phyloP scores from a whole-genome alignment of 2,888 invertebrate genomes.

The Tetramorium bicarinatum region DNA sequence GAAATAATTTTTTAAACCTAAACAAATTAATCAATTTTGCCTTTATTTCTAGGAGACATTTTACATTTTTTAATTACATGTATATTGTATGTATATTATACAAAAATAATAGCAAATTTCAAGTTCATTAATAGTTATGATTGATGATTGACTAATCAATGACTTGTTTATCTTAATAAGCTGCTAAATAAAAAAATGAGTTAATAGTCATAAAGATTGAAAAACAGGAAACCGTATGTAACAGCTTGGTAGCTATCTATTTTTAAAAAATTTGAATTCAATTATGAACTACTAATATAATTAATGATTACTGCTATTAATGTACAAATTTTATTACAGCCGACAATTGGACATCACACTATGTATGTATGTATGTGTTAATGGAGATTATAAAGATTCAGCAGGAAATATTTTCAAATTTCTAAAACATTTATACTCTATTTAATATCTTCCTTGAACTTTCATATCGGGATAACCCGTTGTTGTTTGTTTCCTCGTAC shows the following conservation, averaged over 20 bases:
- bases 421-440: neutral
- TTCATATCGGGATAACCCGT: neutral
- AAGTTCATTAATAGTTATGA: neutral
- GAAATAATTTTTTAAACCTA: neutral
- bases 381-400: neutral
- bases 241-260: neutral
- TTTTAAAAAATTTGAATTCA: neutral
- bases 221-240: neutral
- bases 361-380: neutral
- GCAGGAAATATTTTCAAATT: neutral
- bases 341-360: neutral
- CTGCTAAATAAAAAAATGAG: neutral
- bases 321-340: neutral
- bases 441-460: constrained; percentile 15
- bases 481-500: neutral
- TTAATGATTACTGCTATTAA: neutral
- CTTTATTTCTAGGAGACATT: neutral
- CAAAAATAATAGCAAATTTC: neutral
- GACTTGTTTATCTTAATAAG: neutral
- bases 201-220: neutral
- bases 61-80: constrained; percentile 2
- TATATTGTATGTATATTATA: neutral
- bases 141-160: neutral
- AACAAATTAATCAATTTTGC: neutral
- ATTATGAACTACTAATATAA: neutral